Evolutionary conservation across 2,888 invertebrate species (phyloP).

Genomic region (Sylvicola fuscatus): DNA sequence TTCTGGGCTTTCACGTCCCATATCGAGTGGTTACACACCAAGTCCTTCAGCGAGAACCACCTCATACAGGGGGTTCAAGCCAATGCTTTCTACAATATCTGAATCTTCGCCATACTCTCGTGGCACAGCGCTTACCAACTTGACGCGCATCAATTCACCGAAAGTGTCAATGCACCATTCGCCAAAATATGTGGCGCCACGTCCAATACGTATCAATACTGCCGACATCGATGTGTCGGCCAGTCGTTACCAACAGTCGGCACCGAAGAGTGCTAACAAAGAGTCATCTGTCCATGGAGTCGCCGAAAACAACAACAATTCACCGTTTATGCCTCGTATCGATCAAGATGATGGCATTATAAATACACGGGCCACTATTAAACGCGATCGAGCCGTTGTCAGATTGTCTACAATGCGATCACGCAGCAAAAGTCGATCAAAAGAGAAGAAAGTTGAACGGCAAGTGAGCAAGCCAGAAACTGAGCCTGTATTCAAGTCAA

Average conservation of each 20-base stretch:
- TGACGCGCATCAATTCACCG: constrained; percentile 30
- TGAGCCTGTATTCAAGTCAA: constrained; percentile 6
- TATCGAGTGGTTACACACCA: constrained; percentile 15
- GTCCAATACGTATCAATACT: constrained; percentile 59
- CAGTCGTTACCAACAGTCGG: constrained; percentile 28
- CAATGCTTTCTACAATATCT: constrained; percentile 52
- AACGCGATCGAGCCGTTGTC: constrained; percentile 52
- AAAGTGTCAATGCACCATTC: constrained; percentile 28
- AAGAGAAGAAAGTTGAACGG: neutral
- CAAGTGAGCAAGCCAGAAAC: neutral
- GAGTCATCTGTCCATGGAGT: constrained; percentile 16
- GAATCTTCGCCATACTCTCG: constrained; percentile 21
- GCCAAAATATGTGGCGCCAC: constrained; percentile 28
- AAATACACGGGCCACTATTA: constrained; percentile 36
- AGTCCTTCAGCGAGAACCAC: constrained; percentile 14
- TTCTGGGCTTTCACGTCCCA: constrained; percentile 30
- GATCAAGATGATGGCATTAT: constrained; percentile 28
- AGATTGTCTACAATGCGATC: constrained; percentile 41
- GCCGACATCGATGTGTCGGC: constrained; percentile 70
- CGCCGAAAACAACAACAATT: constrained; percentile 5
- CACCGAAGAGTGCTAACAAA: constrained; percentile 9
- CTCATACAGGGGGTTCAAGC: constrained; percentile 34
- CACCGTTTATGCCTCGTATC: constrained; percentile 28
- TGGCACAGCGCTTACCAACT: constrained; percentile 16
- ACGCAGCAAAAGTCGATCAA: constrained; percentile 4